These are phyloP conservation scores for Leucozona laternaria DNA, from an alignment of 2,888 invertebrate genomes.

Conservation along the genomic window DNA sequence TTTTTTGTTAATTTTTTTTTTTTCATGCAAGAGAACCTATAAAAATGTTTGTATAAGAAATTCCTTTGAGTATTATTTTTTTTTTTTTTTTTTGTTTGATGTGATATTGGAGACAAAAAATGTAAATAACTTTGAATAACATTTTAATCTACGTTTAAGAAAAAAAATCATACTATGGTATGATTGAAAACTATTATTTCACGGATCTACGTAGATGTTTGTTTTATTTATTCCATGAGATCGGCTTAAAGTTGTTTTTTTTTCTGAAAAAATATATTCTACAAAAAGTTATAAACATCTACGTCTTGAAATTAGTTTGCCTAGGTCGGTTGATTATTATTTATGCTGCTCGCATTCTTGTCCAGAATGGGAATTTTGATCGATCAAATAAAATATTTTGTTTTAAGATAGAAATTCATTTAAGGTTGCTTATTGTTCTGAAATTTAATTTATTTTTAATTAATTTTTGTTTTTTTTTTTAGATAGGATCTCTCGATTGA, in stretches of 20 bases:
- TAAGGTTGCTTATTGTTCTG: conserved; percentile 71
- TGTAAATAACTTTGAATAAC: conserved; percentile 39
- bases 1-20: conserved; percentile 7
- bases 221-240: conserved; percentile 4
- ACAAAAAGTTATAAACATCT: not conserved
- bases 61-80: conserved; percentile 30
- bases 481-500: conserved; percentile 74
- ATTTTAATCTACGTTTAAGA: conserved; percentile 11
- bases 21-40: conserved; percentile 54
- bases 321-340: conserved; percentile 38
- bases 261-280: not conserved
- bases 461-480: conserved; percentile 12
- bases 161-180: conserved; percentile 11
- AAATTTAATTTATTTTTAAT: conserved; percentile 59
- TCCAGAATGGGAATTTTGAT: conserved; percentile 33
- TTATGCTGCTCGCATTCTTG: conserved; percentile 18
- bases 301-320: not conserved
- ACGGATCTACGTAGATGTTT: conserved; percentile 1
- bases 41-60: conserved; percentile 43
- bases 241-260: conserved; percentile 3
- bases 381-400: conserved; percentile 6
- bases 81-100: conserved; percentile 49
- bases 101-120: conserved; percentile 26
- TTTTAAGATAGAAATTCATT: conserved; percentile 56
- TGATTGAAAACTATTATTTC: conserved; percentile 5